Conservation (phyloP, 2,888 invertebrate genomes). For the Apoderus coryli region DNA sequence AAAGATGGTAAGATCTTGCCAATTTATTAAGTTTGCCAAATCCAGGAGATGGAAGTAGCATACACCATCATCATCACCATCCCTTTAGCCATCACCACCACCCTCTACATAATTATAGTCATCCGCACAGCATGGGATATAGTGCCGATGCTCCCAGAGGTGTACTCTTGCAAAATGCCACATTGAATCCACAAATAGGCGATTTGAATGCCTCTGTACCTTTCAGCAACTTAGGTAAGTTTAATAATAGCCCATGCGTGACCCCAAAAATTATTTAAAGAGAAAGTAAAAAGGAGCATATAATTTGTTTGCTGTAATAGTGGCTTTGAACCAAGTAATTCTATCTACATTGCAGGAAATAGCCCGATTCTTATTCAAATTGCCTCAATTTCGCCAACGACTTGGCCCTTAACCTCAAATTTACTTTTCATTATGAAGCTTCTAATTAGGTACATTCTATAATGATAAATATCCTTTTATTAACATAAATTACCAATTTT, state of each 20-base stretch:
- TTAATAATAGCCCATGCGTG: background rate
- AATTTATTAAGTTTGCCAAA: conserved; percentile 67
- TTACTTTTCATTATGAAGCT: no score
- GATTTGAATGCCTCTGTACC: conserved; percentile 43
- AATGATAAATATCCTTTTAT: no score
- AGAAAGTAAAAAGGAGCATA: no score
- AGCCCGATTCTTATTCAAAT: no score
- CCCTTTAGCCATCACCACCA: conserved; percentile 26
- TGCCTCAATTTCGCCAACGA: no score
- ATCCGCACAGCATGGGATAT: conserved; percentile 25
- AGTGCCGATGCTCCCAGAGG: conserved; percentile 30
- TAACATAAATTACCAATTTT: no score
- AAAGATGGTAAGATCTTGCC: conserved; percentile 83
- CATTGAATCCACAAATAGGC: conserved; percentile 44
- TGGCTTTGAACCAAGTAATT: no score
- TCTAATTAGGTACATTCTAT: no score
- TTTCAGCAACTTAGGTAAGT: conserved; percentile 31
- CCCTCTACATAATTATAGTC: conserved; percentile 25
- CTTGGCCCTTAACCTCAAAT: no score
- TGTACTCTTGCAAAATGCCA: conserved; percentile 52
- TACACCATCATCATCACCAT: conserved; percentile 31
- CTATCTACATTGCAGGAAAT: no score
- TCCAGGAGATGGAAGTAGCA: conserved; percentile 29
- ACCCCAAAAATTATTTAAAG: no score
- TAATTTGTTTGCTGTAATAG: no score